Evolutionary conservation across 2,888 invertebrate genomes (phyloP).

Genomic region (Platynereis dumerilii): DNA sequence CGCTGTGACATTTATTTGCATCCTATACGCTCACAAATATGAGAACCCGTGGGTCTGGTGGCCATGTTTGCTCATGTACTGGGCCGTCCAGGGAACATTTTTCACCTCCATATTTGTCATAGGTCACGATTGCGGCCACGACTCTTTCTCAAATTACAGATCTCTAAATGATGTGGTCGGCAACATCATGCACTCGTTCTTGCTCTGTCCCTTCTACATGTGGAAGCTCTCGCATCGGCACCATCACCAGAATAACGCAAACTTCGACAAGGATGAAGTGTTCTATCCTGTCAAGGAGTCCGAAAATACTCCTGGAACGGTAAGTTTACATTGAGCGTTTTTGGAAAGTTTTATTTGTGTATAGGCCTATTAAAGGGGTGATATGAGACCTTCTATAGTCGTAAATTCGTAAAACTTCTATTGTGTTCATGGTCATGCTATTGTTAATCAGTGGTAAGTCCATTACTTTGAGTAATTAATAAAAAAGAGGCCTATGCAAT

Average conservation of each 20-base stretch:
- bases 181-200: conserved; percentile 47
- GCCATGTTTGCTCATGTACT: conserved; percentile 38
- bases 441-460: no score
- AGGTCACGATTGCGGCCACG: conserved; percentile 56
- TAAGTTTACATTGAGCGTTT: neutral
- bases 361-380: no score
- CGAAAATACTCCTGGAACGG: conserved; percentile 8
- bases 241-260: conserved; percentile 57
- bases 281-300: conserved; percentile 52
- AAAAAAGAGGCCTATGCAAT: no score
- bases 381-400: no score
- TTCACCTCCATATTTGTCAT: conserved; percentile 55
- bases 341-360: no score
- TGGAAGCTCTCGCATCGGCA: conserved; percentile 57
- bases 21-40: conserved; percentile 22
- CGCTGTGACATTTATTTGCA: conserved; percentile 32
- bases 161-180: conserved; percentile 52
- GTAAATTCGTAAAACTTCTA: no score
- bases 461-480: no score
- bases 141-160: conserved; percentile 50
- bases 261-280: conserved; percentile 58
- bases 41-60: conserved; percentile 27
- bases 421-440: no score
- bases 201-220: conserved; percentile 54
- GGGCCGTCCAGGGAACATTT: conserved; percentile 54